phyloP scores from a whole-genome alignment of 2,888 invertebrate species.

The Nephrocerus scutellatus region DNA sequence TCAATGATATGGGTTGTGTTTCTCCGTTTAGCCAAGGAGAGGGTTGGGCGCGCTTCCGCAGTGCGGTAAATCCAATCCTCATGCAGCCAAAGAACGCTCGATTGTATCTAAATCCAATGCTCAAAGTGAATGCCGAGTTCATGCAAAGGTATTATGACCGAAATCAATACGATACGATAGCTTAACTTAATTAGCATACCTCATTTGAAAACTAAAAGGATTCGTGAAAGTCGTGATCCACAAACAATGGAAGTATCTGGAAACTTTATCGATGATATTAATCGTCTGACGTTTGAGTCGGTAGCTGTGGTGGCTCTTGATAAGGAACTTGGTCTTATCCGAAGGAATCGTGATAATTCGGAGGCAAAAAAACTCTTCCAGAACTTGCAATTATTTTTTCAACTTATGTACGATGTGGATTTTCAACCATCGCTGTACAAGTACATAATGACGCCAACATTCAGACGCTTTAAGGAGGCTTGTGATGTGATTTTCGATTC shows the following conservation, averaged over 20 bases:
- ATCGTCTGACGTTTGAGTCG: slow-evolving; percentile 55
- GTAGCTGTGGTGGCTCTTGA: slow-evolving; percentile 47
- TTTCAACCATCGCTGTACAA: slow-evolving; percentile 37
- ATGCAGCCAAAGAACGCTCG: slow-evolving; percentile 56
- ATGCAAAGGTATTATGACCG: slow-evolving; percentile 31
- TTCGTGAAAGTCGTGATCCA: slow-evolving; percentile 36
- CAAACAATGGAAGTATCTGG: slow-evolving; percentile 40
- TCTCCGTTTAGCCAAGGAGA: slow-evolving; percentile 51
- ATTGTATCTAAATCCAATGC: slow-evolving; percentile 50
- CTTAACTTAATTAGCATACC: slow-evolving; percentile 25
- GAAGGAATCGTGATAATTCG: slow-evolving; percentile 25
- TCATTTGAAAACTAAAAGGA: slow-evolving; percentile 24
- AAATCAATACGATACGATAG: background rate
- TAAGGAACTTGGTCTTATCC: slow-evolving; percentile 36
- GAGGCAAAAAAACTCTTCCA: slow-evolving; percentile 26
- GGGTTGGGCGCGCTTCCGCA: slow-evolving; percentile 60
- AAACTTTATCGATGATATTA: slow-evolving; percentile 50
- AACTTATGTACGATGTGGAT: slow-evolving; percentile 26
- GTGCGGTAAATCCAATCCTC: slow-evolving; percentile 60
- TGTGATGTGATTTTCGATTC: slow-evolving; percentile 33
- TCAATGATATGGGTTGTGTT: background rate
- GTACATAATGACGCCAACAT: slow-evolving; percentile 33
- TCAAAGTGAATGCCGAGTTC: slow-evolving; percentile 49
- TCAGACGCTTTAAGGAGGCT: slow-evolving; percentile 27
- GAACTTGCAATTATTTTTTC: slow-evolving; percentile 20